These are phyloP conservation scores for Gastrophysa polygoni DNA, from an alignment of 2,888 invertebrate genomes.

Conservation along the genomic window DNA sequence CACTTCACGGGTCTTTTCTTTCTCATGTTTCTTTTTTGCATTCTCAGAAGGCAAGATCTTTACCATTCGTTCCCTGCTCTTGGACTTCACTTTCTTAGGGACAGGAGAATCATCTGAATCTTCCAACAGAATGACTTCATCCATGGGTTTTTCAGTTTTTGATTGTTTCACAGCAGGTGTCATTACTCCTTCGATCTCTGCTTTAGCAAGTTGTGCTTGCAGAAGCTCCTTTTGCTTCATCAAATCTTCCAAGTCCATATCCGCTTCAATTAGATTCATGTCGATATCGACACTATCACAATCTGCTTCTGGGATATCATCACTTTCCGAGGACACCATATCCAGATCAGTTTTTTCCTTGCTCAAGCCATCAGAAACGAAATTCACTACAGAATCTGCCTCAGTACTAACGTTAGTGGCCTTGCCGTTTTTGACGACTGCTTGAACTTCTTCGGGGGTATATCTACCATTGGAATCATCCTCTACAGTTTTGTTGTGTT, in stretches of 20 bases:
- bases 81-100: slow-evolving; percentile 52
- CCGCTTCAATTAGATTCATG: slow-evolving; percentile 79
- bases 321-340: slow-evolving; percentile 72
- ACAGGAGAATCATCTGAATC: slow-evolving; percentile 62
- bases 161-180: slow-evolving; percentile 35
- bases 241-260: slow-evolving; percentile 84
- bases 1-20: slow-evolving; percentile 18
- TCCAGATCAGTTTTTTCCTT: slow-evolving; percentile 51
- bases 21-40: slow-evolving; percentile 18
- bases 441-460: slow-evolving; percentile 48
- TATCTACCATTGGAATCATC: slow-evolving; percentile 50
- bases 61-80: slow-evolving; percentile 57
- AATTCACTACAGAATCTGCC: slow-evolving; percentile 60
- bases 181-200: slow-evolving; percentile 61
- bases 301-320: slow-evolving; percentile 65
- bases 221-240: slow-evolving; percentile 87
- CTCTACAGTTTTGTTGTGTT: slow-evolving; percentile 60
- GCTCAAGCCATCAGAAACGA: slow-evolving; percentile 56
- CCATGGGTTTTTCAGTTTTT: slow-evolving; percentile 57
- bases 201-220: slow-evolving; percentile 81
- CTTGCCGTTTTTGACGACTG: slow-evolving; percentile 30
- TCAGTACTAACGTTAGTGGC: slow-evolving; percentile 52
- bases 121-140: slow-evolving; percentile 68
- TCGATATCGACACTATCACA: slow-evolving; percentile 73
- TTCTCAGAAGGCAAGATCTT: slow-evolving; percentile 44